Conservation (phyloP, 2,113 vertebrate genomes). For the Lepidothrix coronata region DNA sequence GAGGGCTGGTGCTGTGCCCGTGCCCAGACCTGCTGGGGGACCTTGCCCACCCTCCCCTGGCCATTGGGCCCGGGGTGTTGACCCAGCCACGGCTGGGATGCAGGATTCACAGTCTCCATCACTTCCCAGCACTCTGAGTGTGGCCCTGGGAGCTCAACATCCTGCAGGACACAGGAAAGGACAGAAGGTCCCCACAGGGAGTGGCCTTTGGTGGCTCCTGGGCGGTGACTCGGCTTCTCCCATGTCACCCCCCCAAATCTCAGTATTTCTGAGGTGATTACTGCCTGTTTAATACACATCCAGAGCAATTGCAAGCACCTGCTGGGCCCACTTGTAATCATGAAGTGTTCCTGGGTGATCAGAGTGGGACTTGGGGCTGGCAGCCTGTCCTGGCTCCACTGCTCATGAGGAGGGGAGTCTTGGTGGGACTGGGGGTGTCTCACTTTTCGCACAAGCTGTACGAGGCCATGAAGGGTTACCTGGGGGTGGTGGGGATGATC, state of each 20-base stretch:
- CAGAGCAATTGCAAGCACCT: background rate
- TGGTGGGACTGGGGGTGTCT: background rate
- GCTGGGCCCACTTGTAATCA: background rate
- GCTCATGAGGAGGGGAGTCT: rapidly evolving
- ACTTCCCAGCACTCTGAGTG: rapidly evolving
- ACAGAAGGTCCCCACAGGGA: background rate
- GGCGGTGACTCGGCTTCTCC: rapidly evolving
- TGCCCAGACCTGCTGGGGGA: background rate
- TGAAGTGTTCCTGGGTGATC: background rate
- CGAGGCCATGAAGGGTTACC: rapidly evolving
- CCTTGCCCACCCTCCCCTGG: background rate
- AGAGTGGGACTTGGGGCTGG: rapidly evolving
- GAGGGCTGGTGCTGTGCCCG: background rate
- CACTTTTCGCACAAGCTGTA: background rate
- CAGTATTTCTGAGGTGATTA: background rate
- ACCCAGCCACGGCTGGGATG: rapidly evolving
- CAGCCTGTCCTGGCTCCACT: rapidly evolving
- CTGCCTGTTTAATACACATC: background rate
- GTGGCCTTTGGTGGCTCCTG: background rate
- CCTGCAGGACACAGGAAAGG: too few species aligned
- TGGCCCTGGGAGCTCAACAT: rapidly evolving
- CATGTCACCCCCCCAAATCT: background rate
- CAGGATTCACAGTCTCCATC: background rate
- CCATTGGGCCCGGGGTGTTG: rapidly evolving
- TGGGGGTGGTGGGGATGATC: background rate